Conservation (phyloP, 2,888 invertebrate species). For the Cheilosia pagana region DNA sequence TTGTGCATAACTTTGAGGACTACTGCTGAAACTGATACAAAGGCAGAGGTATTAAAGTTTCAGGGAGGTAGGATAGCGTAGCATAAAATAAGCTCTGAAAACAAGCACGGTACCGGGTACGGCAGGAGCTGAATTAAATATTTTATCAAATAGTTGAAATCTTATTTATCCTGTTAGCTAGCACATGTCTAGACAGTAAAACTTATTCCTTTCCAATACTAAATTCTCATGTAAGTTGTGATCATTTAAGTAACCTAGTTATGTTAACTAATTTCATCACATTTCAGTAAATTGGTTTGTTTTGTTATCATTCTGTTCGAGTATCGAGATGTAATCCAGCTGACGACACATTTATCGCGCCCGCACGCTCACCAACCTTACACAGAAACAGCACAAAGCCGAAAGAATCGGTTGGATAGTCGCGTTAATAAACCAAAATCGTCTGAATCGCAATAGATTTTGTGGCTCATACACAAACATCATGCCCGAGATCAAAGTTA, state of each 20-base stretch:
- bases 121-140: no score
- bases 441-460: neutral
- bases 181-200: no score
- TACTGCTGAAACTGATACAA: no score
- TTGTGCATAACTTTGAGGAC: no score
- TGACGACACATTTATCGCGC: neutral
- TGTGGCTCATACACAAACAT: neutral
- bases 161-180: no score
- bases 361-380: no score
- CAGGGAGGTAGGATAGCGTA: no score
- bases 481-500: slow-evolving; percentile 95
- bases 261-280: neutral
- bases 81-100: no score
- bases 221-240: neutral
- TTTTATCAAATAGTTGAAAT: no score
- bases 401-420: neutral
- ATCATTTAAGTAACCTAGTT: no score
- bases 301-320: slow-evolving; percentile 39
- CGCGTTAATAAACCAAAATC: neutral
- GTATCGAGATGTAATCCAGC: slow-evolving; percentile 44
- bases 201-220: neutral
- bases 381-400: neutral
- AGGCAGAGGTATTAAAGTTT: no score
- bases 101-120: no score
- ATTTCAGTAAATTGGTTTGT: slow-evolving; percentile 6